Evolutionary conservation across 2,888 invertebrate genomes (phyloP), one percentile per base, ranked within the genome.

Genomic region (Sesia apiformis): DNA sequence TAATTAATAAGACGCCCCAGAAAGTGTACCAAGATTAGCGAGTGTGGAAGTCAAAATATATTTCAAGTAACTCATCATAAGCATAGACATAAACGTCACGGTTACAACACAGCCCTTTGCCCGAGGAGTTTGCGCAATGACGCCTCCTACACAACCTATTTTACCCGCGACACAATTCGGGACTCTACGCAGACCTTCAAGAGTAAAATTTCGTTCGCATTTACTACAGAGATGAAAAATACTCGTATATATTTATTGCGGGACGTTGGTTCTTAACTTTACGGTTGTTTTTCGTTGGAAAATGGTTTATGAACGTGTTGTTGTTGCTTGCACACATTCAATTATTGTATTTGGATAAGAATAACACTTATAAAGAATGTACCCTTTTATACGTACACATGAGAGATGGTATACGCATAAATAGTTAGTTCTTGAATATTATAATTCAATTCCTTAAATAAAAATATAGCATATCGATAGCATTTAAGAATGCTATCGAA

Each of bases 91-190:
- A 67, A 61, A 54, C 51, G 49, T 53, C 52, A 46, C 61, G 61
- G 66, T 62, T 63, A 65, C 65, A 64, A 61, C 56, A 63, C 64
- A 66, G 66, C 68, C 67, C 64, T 72, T 73, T 68, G 42, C 63
- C 56, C 55, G 53, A 61, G 58, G 75, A 77, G 79, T 74, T 70
- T 78, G 77, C 78, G 75, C 76, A 77, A 63, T 72, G 57, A 55
- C 57, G 63, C 56, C 61, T 61, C 58, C 66, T 66, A 64, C 67
- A 65, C 73, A 76, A 74, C 74, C 75, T 72, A 74, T 74, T 76
- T 75, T 61, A 66, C 62, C 62, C 58, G 65, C 66, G 67, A 70
- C 63, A 66, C 67, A 64, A 69, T 71, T 74, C 64, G 62, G 67
- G 66, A 70, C 64, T 62, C 59, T 58, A 49, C 51, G 53, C 52